Evolutionary conservation across 2,888 invertebrate genomes (phyloP), one percentile per base, ranked within the genome.

Genomic region (Nephrotoma guestfalica): DNA sequence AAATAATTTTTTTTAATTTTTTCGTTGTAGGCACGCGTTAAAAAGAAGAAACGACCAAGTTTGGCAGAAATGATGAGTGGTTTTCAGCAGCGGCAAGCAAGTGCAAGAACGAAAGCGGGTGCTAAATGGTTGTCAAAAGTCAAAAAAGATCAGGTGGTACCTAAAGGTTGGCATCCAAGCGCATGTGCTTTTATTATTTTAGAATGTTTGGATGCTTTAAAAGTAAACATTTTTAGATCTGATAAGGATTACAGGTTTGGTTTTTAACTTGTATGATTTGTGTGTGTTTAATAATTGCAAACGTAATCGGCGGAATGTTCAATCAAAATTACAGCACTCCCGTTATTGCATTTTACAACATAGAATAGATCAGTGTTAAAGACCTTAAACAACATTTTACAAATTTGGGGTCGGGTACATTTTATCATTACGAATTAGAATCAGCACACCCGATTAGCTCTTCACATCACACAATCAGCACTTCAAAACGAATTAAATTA

Each of bases 51-150:
- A 91, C 94, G 96, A 87, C 96, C 96, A 88, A 97, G 96, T 90
- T 92, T 97, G 90, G 96, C 96, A 86, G 96, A 96, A 91, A 94
- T 97, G 93, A 95, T 97, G 93, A 94, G 93, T 88, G 95, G 96
- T 88, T 85, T 85, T 43, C 92, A 95, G 89, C 94, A 94, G 88
- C 93, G 96, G 88, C 93, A 94, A 89, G 93, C 96, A 91, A 96
- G 96, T 89, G 96, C 97, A 11, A 93, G 97, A 87, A 96, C 96
- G 9, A 97, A 96, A 91, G 96, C 97, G 89, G 97, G 97, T 47
- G 96, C 96, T 88, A 97, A 97, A 90, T 97, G 97, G 97, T 92
- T 97, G 87, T 95, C 96, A 86, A 97, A 97, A 91, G 96, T 97
- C 89, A 96, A 96, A 91, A 95, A 96, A 90, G 96, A 96, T 88